These are phyloP conservation scores for Clarias gariepinus DNA, from an alignment of 2,113 vertebrate species.

Conservation along the genomic window DNA sequence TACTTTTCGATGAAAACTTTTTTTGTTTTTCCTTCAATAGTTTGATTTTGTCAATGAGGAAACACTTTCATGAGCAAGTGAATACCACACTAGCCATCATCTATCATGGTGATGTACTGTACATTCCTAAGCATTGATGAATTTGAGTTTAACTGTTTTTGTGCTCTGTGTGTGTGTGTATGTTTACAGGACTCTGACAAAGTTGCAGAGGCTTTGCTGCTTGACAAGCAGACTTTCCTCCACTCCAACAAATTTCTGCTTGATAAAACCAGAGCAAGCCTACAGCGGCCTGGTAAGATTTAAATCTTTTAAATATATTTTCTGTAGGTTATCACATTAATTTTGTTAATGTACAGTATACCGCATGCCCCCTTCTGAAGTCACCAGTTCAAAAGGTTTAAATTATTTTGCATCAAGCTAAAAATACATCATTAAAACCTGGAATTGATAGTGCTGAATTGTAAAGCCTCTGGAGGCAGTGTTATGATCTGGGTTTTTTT, in stretches of 20 bases:
- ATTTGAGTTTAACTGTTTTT: slow-evolving; percentile 55
- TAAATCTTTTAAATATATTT: not conserved
- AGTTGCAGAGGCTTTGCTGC: slow-evolving; percentile 78
- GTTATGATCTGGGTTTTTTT: no score
- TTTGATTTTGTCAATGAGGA: slow-evolving; percentile 49
- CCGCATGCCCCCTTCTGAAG: no score
- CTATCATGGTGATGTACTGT: slow-evolving; percentile 59
- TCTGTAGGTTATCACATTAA: no score
- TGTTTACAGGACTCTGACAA: slow-evolving; percentile 75
- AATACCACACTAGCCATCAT: slow-evolving; percentile 58
- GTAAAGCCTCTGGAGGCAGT: no score
- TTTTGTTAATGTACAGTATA: no score
- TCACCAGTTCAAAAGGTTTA: no score
- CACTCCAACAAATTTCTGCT: slow-evolving; percentile 84
- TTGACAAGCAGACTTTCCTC: slow-evolving; percentile 89
- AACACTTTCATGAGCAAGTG: slow-evolving; percentile 50
- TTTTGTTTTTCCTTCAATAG: slow-evolving; percentile 43
- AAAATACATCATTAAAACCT: not conserved
- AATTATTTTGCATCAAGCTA: not conserved
- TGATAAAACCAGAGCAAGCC: slow-evolving; percentile 77
- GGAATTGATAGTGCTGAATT: no score
- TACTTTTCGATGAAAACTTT: slow-evolving; percentile 29
- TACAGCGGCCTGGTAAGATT: slow-evolving; percentile 79
- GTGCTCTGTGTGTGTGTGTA: slow-evolving; percentile 20
- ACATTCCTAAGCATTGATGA: slow-evolving; percentile 56